Conservation (phyloP, 1,140 invertebrate genomes). For the Vollenhovia emeryi region DNA sequence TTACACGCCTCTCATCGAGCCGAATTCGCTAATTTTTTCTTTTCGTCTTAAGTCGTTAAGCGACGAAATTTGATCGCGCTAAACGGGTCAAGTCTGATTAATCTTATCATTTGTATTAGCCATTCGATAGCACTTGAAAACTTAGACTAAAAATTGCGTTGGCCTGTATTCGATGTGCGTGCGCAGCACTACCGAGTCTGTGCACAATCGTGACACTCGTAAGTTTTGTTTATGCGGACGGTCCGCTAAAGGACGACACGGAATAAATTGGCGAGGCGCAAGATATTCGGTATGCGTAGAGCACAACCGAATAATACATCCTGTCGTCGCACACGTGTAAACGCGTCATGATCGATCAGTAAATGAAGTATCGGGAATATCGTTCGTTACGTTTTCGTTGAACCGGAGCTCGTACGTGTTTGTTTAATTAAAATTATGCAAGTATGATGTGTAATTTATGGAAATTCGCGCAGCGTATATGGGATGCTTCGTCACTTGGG, state of each 20-base stretch:
- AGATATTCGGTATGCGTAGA: conserved; percentile 15
- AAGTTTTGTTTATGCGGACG: conserved; percentile 55
- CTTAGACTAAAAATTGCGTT: not conserved
- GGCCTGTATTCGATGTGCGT: conserved; percentile 13
- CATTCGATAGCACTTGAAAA: not conserved
- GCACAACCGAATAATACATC: conserved; percentile 19
- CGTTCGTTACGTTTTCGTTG: conserved; percentile 66
- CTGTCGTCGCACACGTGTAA: not conserved
- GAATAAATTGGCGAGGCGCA: conserved; percentile 64
- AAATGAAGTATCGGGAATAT: conserved; percentile 66
- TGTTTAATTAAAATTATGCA: conserved; percentile 75
- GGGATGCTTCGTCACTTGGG: conserved; percentile 51
- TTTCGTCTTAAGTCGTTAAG: not conserved
- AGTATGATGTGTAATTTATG: conserved; percentile 70
- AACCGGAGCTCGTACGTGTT: conserved; percentile 52
- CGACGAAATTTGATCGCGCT: not conserved
- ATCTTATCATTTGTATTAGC: not conserved
- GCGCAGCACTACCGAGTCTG: not conserved
- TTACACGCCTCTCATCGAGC: conserved; percentile 19
- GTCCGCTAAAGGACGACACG: conserved; percentile 41
- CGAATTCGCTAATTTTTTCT: not conserved
- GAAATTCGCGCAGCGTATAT: conserved; percentile 46
- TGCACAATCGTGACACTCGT: conserved; percentile 57
- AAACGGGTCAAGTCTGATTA: not conserved
- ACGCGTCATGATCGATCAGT: conserved; percentile 23